Percentiles rank a stretch among this genome's conserved stretches.
These are phyloP conservation scores for Scaptomyza pallida DNA, from an alignment of 1,140 invertebrate species.

Conservation along the genomic window DNA sequence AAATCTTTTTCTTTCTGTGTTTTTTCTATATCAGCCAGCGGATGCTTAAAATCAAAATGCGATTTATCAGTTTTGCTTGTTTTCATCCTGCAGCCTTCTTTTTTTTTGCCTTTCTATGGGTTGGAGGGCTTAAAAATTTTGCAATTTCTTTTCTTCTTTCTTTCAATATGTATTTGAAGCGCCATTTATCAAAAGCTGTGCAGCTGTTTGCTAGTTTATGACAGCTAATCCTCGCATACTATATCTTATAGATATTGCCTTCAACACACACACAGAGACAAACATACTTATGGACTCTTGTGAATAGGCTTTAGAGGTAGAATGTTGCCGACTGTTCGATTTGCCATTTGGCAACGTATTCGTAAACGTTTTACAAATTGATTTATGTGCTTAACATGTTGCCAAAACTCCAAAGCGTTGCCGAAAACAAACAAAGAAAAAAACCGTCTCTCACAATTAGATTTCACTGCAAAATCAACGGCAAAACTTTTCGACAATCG, in stretches of 20 bases:
- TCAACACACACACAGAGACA: slow-evolving; percentile 20
- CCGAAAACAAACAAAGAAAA: slow-evolving; percentile 20
- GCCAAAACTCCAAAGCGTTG: slow-evolving; percentile 42
- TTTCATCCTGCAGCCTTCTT: slow-evolving; percentile 1
- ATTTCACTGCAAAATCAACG: slow-evolving; percentile 65
- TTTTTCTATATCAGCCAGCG: slow-evolving; percentile 19
- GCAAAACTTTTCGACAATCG: slow-evolving; percentile 52
- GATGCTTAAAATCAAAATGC: slow-evolving; percentile 49
- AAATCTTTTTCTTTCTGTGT: too few species aligned
- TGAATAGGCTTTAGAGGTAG: slow-evolving; percentile 26
- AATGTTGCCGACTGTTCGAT: slow-evolving; percentile 53
- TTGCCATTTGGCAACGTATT: slow-evolving; percentile 68
- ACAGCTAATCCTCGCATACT: slow-evolving; percentile 51
- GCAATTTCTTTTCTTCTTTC: not conserved
- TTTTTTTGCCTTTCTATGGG: not conserved
- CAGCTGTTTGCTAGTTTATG: slow-evolving; percentile 72
- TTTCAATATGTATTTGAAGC: slow-evolving; percentile 18
- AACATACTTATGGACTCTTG: slow-evolving; percentile 19
- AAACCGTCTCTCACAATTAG: slow-evolving; percentile 62
- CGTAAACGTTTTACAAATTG: slow-evolving; percentile 79
- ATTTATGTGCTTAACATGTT: slow-evolving; percentile 81
- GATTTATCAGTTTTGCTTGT: slow-evolving; percentile 58
- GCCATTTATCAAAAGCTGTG: slow-evolving; percentile 66
- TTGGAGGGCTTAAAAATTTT: slow-evolving; percentile 21
- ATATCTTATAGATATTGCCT: slow-evolving; percentile 65